Evolutionary conservation across 2,113 vertebrate species (phyloP), one percentile per base, ranked within the genome.

Genomic region (Pangasianodon hypophthalmus): DNA sequence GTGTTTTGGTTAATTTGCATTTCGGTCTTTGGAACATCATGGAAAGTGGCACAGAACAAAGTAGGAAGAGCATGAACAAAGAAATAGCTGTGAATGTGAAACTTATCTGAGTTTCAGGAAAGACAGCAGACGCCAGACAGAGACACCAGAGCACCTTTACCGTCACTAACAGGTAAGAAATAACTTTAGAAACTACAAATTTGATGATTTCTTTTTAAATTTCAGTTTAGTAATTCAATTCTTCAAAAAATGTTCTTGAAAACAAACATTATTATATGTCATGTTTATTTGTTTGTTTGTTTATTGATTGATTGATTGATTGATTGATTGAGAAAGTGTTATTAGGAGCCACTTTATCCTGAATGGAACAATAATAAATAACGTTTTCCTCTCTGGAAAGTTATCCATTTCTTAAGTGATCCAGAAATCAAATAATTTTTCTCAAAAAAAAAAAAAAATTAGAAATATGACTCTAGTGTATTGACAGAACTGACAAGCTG

Each of bases 1-100:
- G 80, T 54, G 16, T 56, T 21, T 32, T 37, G 32, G 82, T 84
- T 84, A 9, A 84, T 84, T 84, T 84, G 16, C 32, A 56, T 84
- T 82, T n/a, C 2, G 2, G 4, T 81, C 0, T 13, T 79, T n/a
- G 19, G 19, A 50, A 16, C 14, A n/a, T 82, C 32, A 82, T 54
- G 50, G 46, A 82, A 82, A 82, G 50, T 50, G 37, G 50, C 26
- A 56, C 46, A 81, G 26, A 18, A 18, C 18, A 16, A n/a, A 75
- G 29, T 2, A 52, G 29, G 48, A 81, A 52, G 13, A 52, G 48
- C 13, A 13, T 2, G 29, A 52, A 81, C 13, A n/a, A 50, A n/a
- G 26, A 81, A 16, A 32, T n/a, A n/a, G 16, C 7, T n/a, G 5
- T 48, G 24, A 48, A 44, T 0, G 2, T 77, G 24, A 79, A 79